Evolutionary conservation across 2,797 vertebrate genomes (phyloP), one percentile per base, ranked within the genome.

Genomic region (Fratercula arctica): DNA sequence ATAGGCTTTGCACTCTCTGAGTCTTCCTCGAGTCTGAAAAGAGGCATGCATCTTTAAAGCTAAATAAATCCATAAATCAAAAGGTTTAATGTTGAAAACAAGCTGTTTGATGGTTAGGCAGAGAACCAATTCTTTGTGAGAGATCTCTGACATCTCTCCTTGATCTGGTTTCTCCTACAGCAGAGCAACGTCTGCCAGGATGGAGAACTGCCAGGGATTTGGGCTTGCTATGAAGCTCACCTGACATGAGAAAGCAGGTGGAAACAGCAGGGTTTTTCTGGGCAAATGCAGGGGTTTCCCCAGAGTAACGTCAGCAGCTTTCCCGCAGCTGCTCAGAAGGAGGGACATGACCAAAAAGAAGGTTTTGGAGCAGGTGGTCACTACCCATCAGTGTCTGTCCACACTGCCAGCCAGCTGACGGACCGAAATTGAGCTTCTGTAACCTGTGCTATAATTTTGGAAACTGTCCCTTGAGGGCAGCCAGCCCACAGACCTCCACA

Each of bases 331-430:
- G 50, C 43, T 64, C 50, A 13, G 82, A 17, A 15, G 37, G 26
- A 50, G 20, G 26, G 35, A 50, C 35, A 26, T 3, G 3, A 43
- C 59, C 9, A 48, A 24, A 43, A 69, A 24, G 35, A 28, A 35
- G 26, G 51, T 19, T 28, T 7, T 37, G 23, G 23, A 63, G 57
- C 6, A 3, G 21, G 31, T 1, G 1, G 82, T 29, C 1, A 2
- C 51, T 59, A 17, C 53, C 33, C 3, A 1, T 23, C 18, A 16
- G 26, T 16, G 26, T 10, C 51, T 33, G 37, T 11, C 76, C 53
- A 8, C 60, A 37, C 45, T 2, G 1, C 15, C 16, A 2, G 1
- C 29, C 57, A 72, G 85, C 69, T 28, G 29, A 28, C 0, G 1
- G 60, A 56, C 59, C 9, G 6, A 54, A 63, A 73, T 1, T 37